phyloP scores from a whole-genome alignment of 2,113 vertebrate genomes.

The Cisticola juncidis region DNA sequence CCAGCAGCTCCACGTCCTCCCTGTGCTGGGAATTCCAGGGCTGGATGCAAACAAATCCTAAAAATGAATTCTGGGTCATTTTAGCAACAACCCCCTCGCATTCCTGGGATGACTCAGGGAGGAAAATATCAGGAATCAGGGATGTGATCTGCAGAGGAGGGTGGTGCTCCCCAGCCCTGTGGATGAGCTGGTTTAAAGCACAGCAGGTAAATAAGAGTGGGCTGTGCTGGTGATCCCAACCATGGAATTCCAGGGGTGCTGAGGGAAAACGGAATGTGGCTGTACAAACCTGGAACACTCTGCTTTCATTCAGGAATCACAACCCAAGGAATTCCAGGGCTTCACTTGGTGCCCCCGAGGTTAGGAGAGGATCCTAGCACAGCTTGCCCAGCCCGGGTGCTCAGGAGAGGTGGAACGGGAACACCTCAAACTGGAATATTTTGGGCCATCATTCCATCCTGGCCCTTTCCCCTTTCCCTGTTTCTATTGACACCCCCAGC shows the following conservation, averaged over 20 bases:
- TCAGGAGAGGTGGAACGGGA: not conserved
- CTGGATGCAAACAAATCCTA: not conserved
- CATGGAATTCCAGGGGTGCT: not conserved
- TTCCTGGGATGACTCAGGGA: not conserved
- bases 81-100: not conserved
- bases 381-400: not conserved
- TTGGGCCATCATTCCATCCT: not conserved
- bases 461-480: not conserved
- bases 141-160: not conserved
- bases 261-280: not conserved
- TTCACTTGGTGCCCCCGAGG: not conserved
- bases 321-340: not conserved
- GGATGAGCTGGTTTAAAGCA: not conserved
- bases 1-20: too few relatives aligned
- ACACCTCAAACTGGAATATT: not conserved
- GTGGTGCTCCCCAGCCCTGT: not conserved
- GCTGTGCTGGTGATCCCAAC: not conserved
- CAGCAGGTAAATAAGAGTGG: not conserved
- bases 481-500: conserved; percentile 17
- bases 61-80: not conserved
- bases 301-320: not conserved
- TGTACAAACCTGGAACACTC: not conserved
- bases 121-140: not conserved
- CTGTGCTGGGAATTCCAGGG: not conserved
- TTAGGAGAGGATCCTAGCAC: not conserved